Conservation (phyloP, 2,113 vertebrate genomes). For the Bubo scandiacus region DNA sequence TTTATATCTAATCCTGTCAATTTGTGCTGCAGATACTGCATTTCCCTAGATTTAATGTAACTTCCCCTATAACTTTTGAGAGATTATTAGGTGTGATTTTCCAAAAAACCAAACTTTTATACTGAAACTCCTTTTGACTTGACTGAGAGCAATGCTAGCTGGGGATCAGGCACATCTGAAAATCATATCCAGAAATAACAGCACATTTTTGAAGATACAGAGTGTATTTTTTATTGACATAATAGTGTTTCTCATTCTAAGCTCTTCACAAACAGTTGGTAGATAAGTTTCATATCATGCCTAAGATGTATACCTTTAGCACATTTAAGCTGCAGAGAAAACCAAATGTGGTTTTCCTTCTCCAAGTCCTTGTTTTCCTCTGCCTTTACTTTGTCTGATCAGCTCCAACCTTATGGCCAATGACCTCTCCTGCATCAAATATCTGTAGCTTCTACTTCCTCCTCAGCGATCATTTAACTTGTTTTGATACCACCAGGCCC, state of each 20-base stretch:
- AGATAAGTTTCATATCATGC: not conserved
- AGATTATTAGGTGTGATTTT: slow-evolving; percentile 10
- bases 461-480: not conserved
- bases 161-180: not conserved
- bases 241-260: not conserved
- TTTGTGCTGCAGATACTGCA: not conserved
- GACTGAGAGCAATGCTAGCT: not conserved
- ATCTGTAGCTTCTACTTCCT: not conserved
- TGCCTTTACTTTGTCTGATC: not conserved
- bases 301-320: not conserved
- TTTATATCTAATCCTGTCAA: not conserved
- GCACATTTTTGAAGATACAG: not conserved
- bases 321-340: not conserved
- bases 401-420: not conserved
- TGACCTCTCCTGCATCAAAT: not conserved
- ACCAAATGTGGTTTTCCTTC: not conserved
- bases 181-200: not conserved
- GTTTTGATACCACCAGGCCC: not conserved
- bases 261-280: not conserved
- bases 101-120: not conserved
- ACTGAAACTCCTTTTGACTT: not conserved
- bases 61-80: not conserved
- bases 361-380: not conserved
- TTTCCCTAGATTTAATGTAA: not conserved
- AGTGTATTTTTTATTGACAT: not conserved